Base-by-base conservation (phyloP, 1,140 invertebrate species). In the fruit fly (Drosophila melanogaster) region DNA sequence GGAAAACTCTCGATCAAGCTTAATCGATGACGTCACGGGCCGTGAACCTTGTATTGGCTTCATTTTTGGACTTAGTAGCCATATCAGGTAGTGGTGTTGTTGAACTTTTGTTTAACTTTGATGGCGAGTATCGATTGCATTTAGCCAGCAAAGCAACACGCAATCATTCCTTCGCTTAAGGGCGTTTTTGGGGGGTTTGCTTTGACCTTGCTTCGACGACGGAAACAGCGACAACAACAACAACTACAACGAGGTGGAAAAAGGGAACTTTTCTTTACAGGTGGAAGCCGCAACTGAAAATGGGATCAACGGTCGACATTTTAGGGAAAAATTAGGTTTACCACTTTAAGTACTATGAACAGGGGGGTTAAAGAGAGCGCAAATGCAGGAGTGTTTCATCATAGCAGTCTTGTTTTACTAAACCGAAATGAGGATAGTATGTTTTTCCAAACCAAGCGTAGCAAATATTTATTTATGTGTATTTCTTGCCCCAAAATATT, bases 261-360 rank as follows among this genome's bases (percentile, higher is more conserved):
- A 54, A 40, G 8, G 8, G 24, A 59, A 70, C 40, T 43, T 81
- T 43, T 87, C 53, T 56, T 86, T 87, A 69, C 83, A 87, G 83
- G 78, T 85, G 51, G 83, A 70, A 65, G 33, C 50, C 43, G 58
- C 17, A 41, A 22, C 38, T 38, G 15, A 22, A 46, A 15, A 38
- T 46, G 30, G 43, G 35, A 62, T 43, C 53, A 70, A 65, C 67
- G 76, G 83, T 89, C 79, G 84, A 70, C 79, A 38, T 30, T 54
- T 3, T 53, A 67, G 60, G 44, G 37, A 57, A 47, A 47, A 38
- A 53, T 41, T 62, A 62, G 38, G 51, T 19, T 65, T 67, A 37
- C n/a, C 17, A 51, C 37, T 53, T 41, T 22, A 60, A 46, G 43
- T 8, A 49, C 14, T 40, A 5, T 40, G 0, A 22, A 6, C 8